These are phyloP conservation scores for Drosophila dunni DNA, from an alignment of 1,140 invertebrate species.

Conservation along the genomic window DNA sequence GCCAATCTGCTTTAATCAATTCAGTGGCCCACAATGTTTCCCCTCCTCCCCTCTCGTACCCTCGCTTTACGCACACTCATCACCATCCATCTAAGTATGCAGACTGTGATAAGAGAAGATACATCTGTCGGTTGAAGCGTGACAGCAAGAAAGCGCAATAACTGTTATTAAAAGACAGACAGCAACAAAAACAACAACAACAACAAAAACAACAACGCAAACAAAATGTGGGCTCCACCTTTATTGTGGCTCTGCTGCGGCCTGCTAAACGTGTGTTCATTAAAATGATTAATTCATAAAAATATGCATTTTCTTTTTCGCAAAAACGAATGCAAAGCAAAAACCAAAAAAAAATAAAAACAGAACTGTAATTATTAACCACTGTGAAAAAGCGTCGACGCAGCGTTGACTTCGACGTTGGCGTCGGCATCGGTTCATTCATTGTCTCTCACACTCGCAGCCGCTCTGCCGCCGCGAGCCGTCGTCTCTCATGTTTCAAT, in stretches of 20 bases:
- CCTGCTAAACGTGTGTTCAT: constrained; percentile 70
- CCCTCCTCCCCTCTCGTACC: too few species aligned
- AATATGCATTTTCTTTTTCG: constrained; percentile 49
- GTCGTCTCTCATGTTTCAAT: constrained; percentile 56
- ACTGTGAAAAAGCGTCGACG: constrained; percentile 58
- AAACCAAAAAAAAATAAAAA: constrained; percentile 14
- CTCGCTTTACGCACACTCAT: neutral
- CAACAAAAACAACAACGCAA: constrained; percentile 23
- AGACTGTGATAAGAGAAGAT: constrained; percentile 51
- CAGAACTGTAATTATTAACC: constrained; percentile 69
- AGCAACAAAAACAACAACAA: constrained; percentile 17
- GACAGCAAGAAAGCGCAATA: constrained; percentile 67
- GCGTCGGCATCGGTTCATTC: constrained; percentile 44
- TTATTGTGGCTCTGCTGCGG: constrained; percentile 37
- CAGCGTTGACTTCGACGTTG: constrained; percentile 12
- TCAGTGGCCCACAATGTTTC: constrained; percentile 2
- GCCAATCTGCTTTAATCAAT: constrained; percentile 1
- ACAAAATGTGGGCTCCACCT: constrained; percentile 43
- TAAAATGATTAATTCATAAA: constrained; percentile 73
- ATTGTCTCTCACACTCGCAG: constrained; percentile 49
- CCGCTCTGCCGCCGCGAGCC: neutral
- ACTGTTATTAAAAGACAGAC: constrained; percentile 65
- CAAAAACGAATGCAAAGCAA: constrained; percentile 31
- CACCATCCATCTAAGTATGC: neutral
- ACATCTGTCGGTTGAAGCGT: constrained; percentile 74